Percentiles rank a stretch among this genome's conserved stretches.
Conservation (phyloP, 1,140 invertebrate species). For the Holotrichia oblita region DNA sequence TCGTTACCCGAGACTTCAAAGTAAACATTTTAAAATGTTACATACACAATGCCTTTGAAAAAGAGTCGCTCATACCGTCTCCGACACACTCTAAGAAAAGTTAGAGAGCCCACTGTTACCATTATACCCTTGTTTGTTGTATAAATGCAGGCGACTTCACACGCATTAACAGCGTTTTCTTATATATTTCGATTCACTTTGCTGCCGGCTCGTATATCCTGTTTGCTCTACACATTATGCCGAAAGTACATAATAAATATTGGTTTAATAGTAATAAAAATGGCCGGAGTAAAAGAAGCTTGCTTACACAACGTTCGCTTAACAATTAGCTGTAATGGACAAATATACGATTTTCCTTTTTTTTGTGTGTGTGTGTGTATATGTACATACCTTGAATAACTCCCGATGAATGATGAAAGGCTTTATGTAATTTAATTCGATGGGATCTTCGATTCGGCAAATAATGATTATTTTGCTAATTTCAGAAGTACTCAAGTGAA, state of each 20-base stretch:
- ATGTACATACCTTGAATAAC: background rate
- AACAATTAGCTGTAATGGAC: too few species aligned
- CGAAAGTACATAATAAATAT: constrained; percentile 3
- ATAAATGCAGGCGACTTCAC: constrained; percentile 1
- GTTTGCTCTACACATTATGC: background rate
- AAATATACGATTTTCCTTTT: background rate
- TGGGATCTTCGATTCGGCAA: too few species aligned
- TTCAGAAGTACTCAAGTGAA: too few species aligned
- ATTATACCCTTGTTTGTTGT: constrained; percentile 1
- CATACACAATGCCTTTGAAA: background rate
- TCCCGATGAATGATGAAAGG: background rate
- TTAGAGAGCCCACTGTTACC: constrained; percentile 5
- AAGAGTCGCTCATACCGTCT: background rate
- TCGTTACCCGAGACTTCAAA: constrained; percentile 12
- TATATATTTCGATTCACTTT: constrained; percentile 14
- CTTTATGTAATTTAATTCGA: background rate
- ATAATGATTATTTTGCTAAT: too few species aligned
- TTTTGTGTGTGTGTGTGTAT: too few species aligned
- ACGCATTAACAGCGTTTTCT: constrained; percentile 12
- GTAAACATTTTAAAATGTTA: constrained; percentile 1
- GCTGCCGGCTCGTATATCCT: constrained; percentile 5
- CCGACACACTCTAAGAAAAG: too few species aligned
- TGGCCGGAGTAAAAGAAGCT: background rate
- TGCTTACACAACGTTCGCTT: background rate
- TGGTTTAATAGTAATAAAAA: constrained; percentile 14